phyloP scores from a whole-genome alignment of 92 coral and sea anemone species.

The Blastomussa wellsi region DNA sequence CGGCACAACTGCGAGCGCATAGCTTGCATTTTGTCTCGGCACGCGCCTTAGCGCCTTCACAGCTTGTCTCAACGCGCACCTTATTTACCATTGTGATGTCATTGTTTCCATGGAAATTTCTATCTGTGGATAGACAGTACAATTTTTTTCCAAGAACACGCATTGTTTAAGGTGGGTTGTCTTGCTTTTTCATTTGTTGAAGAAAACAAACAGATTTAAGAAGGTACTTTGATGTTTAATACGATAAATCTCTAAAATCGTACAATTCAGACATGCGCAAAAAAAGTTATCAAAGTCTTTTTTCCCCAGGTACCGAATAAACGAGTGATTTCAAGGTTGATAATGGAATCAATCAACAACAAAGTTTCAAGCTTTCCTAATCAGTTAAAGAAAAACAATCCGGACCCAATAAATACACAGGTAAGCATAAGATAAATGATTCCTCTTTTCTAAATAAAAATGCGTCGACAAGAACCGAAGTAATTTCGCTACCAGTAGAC shows the following conservation, averaged over 20 bases:
- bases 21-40: too few species aligned
- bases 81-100: neutral
- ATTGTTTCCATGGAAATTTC: neutral
- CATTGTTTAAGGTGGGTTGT: neutral
- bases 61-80: neutral
- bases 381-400: conserved; percentile 18
- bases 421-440: neutral
- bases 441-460: neutral
- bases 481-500: neutral
- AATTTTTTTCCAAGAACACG: neutral
- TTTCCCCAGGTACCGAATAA: neutral
- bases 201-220: neutral
- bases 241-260: neutral
- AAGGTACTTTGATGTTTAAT: neutral
- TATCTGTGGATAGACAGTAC: neutral
- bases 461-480: neutral
- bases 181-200: neutral
- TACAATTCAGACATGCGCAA: neutral
- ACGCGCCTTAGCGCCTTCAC: neutral
- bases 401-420: conserved; percentile 1
- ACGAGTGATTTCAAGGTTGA: neutral
- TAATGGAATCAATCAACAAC: neutral
- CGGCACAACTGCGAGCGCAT: too few species aligned
- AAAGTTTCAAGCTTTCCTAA: neutral
- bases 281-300: neutral